Evolutionary conservation across 92 coral and sea anemone species (phyloP).

Genomic region (Epizoanthus fatuus): DNA sequence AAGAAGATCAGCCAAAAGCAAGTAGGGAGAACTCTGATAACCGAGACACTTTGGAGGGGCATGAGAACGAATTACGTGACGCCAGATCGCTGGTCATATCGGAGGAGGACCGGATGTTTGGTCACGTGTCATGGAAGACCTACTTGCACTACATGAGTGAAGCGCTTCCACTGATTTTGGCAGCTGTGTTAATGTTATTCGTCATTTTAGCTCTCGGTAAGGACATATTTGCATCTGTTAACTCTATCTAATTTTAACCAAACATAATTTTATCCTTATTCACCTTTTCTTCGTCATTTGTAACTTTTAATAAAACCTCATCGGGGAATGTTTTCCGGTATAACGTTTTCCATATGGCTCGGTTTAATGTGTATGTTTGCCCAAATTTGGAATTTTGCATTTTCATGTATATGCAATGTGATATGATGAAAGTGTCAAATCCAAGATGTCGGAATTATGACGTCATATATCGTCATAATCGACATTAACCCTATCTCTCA

Average conservation of each 20-base stretch:
- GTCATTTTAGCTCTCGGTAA: constrained; percentile 8
- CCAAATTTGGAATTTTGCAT: no score
- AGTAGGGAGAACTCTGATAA: no score
- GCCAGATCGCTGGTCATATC: background rate
- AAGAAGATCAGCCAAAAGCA: no score
- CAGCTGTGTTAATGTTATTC: background rate
- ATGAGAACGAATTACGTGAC: background rate
- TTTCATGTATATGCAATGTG: no score
- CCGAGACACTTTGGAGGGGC: no score
- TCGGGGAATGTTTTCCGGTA: no score
- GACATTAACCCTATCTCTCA: no score
- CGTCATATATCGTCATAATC: no score
- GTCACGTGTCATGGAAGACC: constrained; percentile 24
- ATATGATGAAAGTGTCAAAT: no score
- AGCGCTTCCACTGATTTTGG: background rate
- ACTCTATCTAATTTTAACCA: background rate
- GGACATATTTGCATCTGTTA: background rate
- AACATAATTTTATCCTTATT: background rate
- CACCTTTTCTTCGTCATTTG: background rate
- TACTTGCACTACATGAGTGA: background rate
- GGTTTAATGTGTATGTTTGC: no score
- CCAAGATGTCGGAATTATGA: no score
- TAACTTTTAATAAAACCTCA: background rate
- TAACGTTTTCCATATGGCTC: no score
- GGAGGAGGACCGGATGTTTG: constrained; percentile 6